Evolutionary conservation across 2,888 invertebrate species (phyloP).

Genomic region (Psylliodes chrysocephalus): DNA sequence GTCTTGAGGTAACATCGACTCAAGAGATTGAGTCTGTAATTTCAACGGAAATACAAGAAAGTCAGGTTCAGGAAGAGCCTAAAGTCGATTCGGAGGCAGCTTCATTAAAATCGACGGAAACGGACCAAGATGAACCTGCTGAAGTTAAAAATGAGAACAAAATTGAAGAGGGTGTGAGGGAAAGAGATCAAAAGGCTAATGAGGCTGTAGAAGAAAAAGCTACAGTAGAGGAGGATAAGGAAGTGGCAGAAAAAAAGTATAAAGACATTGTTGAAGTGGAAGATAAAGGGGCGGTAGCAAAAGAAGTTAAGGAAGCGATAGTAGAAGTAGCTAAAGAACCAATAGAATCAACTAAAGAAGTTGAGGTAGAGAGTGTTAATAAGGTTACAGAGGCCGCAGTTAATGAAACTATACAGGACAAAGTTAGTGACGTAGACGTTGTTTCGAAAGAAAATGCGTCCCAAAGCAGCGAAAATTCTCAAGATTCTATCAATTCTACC

Average conservation of each 20-base stretch:
- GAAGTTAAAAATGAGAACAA: background rate
- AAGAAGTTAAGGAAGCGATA: too few species aligned
- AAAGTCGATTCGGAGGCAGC: background rate
- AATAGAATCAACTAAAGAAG: too few species aligned
- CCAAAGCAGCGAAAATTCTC: slow-evolving; percentile 8
- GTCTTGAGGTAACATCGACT: background rate
- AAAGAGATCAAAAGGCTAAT: background rate
- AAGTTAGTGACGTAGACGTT: too few species aligned
- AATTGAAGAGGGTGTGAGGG: background rate
- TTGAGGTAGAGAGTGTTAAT: too few species aligned
- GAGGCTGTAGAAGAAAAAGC: background rate
- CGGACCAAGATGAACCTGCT: background rate
- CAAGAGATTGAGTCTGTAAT: too few species aligned
- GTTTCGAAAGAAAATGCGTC: background rate
- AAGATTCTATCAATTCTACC: slow-evolving; percentile 3
- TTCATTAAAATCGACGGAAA: background rate
- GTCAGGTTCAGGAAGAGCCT: background rate
- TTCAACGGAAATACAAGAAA: too few species aligned
- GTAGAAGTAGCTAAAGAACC: too few species aligned
- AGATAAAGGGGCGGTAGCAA: too few species aligned
- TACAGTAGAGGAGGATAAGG: too few species aligned
- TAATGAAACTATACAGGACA: too few species aligned
- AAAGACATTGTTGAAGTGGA: too few species aligned
- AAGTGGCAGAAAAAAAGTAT: background rate
- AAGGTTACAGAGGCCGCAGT: too few species aligned